phyloP scores from a whole-genome alignment of 92 coral and sea anemone species.

The Pocillopora grandis region DNA sequence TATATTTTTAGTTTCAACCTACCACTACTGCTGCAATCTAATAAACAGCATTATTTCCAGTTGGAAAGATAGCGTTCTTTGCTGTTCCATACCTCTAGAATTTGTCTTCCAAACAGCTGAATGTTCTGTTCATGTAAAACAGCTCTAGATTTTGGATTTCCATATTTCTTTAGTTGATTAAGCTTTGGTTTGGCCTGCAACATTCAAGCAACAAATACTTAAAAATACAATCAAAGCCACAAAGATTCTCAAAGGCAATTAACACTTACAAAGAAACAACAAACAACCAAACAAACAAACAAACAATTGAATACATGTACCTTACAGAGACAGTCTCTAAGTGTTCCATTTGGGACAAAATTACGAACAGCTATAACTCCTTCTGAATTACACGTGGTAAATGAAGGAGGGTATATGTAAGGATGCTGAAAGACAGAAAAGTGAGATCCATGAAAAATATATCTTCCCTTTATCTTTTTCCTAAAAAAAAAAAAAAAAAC shows the following conservation, averaged over 20 bases:
- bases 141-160: constrained; percentile 80
- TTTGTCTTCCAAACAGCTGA: constrained; percentile 94
- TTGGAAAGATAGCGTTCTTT: too few species aligned
- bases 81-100: constrained; percentile 74
- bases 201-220: not conserved
- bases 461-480: too few species aligned
- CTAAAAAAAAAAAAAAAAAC: too few species aligned
- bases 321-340: constrained; percentile 87
- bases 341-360: constrained; percentile 85
- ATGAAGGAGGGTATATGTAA: constrained; percentile 80
- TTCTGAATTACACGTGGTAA: constrained; percentile 75
- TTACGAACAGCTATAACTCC: constrained; percentile 89
- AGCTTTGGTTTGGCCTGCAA: constrained; percentile 90
- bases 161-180: constrained; percentile 87
- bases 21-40: too few species aligned
- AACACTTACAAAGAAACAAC: not conserved
- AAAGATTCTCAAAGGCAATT: not conserved
- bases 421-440: constrained; percentile 76
- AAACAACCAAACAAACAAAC: not conserved
- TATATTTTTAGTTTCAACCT: too few species aligned
- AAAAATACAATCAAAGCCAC: too few species aligned
- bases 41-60: too few species aligned
- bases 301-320: constrained; percentile 25
- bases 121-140: constrained; percentile 74
- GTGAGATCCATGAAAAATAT: not conserved